Percentiles rank a stretch among this genome's conserved stretches.
Conservation (phyloP, 1,140 invertebrate species). For the Hetaerina americana region DNA sequence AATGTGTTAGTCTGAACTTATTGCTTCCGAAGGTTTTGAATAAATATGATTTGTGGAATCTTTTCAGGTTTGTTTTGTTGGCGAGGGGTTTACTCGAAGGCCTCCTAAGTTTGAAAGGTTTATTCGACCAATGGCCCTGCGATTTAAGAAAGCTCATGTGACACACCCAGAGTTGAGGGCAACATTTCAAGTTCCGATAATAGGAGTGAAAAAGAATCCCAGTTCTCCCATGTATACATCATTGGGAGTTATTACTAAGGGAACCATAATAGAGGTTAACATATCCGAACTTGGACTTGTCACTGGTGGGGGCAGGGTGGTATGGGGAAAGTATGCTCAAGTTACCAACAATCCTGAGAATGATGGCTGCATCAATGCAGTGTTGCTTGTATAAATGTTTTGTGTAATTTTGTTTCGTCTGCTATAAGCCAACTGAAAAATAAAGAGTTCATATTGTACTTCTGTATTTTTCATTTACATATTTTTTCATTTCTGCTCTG, state of each 20-base stretch:
- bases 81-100: constrained; percentile 96
- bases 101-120: constrained; percentile 99
- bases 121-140: constrained; percentile 92
- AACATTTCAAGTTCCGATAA: constrained; percentile 96
- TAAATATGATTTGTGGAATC: background rate
- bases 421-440: background rate
- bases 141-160: constrained; percentile 95
- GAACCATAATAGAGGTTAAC: constrained; percentile 94
- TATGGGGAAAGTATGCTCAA: constrained; percentile 99
- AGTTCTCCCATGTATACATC: constrained; percentile 94
- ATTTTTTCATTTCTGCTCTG: no score
- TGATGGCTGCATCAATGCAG: constrained; percentile 99
- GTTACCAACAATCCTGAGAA: constrained; percentile 99
- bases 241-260: constrained; percentile 97
- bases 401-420: background rate
- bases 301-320: constrained; percentile 90
- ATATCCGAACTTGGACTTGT: constrained; percentile 98
- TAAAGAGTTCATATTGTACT: no score
- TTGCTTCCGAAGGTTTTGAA: background rate
- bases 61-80: constrained; percentile 57
- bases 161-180: constrained; percentile 99
- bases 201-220: constrained; percentile 99
- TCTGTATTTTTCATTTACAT: no score
- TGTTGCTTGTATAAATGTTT: constrained; percentile 73
- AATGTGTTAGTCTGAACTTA: background rate